Evolutionary conservation across 2,888 invertebrate species (phyloP), one percentile per base, ranked within the genome.

Genomic region (Nemapogon koenigi): DNA sequence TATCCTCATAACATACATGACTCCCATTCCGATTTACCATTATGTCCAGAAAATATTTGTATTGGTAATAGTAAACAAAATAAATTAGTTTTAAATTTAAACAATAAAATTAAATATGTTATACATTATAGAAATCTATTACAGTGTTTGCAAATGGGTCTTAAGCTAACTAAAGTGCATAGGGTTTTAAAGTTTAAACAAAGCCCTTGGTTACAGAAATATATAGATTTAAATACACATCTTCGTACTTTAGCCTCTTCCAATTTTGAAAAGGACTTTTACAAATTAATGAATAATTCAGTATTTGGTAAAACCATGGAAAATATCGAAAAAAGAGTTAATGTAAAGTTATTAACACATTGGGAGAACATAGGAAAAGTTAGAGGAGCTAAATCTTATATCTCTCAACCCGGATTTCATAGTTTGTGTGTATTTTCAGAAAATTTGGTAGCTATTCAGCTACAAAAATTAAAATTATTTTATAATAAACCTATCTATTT

Each of bases 221-320:
- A 65, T 41, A 62, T 66, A 28, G 55, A 62, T 25, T 41, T 62
- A 38, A 71, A 69, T 47, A 64, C 57, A 4, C 33, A 52, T 28
- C 36, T 59, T 17, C 38, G 62, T 38, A 53, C 46, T 16, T 22
- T 37, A 32, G 48, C 60, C 2, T 47, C 8, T 16, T 54, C 52
- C 25, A 49, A 55, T 11, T 66, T 61, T 46, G 53, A 63, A 44
- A 63, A 62, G 51, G 54, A 61, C 44, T 56, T 59, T 40, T 65
- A 47, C 40, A 65, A 69, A 45, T 43, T 62, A 8, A 56, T 62
- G 52, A 64, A 59, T 32, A 68, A 68, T 43, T 44, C 57, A 1
- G 45, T 61, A 1, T 64, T 55, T 44, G 61, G 64, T 1, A 64
- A 66, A 42, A 56, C 53, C 0, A 53, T 61, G 48, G 56, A 58